phyloP scores from a whole-genome alignment of 30 jellyfish, hydroid and myxozoan species.

The Hydractinia echinata region DNA sequence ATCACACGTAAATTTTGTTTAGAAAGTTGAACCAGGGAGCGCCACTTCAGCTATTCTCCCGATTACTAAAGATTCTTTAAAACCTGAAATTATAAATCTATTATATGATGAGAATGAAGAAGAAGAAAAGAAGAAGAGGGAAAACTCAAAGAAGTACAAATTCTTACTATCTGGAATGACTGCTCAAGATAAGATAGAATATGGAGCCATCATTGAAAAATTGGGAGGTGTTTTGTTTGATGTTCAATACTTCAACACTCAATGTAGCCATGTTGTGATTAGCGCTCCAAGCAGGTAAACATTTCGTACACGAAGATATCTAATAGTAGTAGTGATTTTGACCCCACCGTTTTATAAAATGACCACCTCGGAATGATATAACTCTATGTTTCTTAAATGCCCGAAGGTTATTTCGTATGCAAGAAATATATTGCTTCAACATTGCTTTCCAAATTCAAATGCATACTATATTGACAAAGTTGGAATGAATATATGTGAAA shows the following conservation, averaged over 20 bases:
- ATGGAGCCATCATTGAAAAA: slow-evolving; percentile 79
- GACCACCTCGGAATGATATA: too few species aligned
- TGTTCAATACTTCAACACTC: slow-evolving; percentile 55
- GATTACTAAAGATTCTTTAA: not conserved
- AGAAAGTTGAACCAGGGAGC: not conserved
- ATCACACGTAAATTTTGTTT: too few species aligned
- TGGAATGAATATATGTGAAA: too few species aligned
- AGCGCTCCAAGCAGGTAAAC: slow-evolving; percentile 87
- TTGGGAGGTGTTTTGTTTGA: slow-evolving; percentile 85
- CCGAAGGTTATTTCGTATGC: too few species aligned
- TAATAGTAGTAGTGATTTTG: too few species aligned
- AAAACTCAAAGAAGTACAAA: not conserved
- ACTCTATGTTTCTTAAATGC: too few species aligned
- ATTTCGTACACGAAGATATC: not conserved
- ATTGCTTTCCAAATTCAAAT: too few species aligned
- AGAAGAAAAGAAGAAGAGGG: not conserved
- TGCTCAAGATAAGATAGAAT: slow-evolving; percentile 81
- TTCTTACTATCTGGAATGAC: slow-evolving; percentile 80
- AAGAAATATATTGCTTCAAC: too few species aligned
- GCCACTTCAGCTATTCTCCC: slow-evolving; percentile 31
- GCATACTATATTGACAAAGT: too few species aligned
- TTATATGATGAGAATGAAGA: slow-evolving; percentile 43
- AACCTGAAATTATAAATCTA: slow-evolving; percentile 54
- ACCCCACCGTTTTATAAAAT: too few species aligned
- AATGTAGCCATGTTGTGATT: slow-evolving; percentile 88